Evolutionary conservation across 1,140 invertebrate species (phyloP), one percentile per base, ranked within the genome.

Genomic region (Melanaphis sacchari): DNA sequence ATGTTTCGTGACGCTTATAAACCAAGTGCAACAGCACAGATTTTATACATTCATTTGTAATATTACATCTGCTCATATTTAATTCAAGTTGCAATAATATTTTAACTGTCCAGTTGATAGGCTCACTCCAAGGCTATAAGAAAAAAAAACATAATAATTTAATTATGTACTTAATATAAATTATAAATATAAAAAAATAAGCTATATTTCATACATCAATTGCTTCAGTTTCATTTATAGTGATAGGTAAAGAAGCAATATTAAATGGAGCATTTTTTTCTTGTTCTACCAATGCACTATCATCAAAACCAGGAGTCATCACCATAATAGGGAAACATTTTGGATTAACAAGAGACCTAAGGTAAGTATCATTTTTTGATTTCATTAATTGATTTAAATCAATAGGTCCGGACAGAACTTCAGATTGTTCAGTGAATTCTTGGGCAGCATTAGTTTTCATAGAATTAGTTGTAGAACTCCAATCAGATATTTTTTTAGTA

Each of bases 11-110:
- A 21, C 76, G 41, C 84, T 54, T 84, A 93, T 93, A 93, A 0
- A 93, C 36, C 36, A 93, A 93, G 26, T 93, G 81, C 15, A 93
- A 52, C 31, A 93, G 26, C 2, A 85, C 66, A 31, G 22, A 84
- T 52, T 93, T 93, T 84, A 93, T 93, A 93, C 26, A 11, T 36
- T 93, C 91, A 93, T 93, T 82, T 41, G 81, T 54, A 85, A 21
- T 22, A 85, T 85, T 46, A 54, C 91, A 93, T 54, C 91, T 38
- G 26, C 91, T 93, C 46, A 93, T 40, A n/a, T 94, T 94, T 38
- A 95, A 94, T 94, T 95, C 95, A 26, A 95, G 94, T 93, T 95
- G 95, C 22, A 95, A 94, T 22, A 95, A 93, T 94, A 95, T 95
- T 93, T 95, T 94, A 21, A 95, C 94, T 94, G 94, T 94, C 54